phyloP scores from a whole-genome alignment of 2,797 vertebrate species.

The Siniperca obscura region DNA sequence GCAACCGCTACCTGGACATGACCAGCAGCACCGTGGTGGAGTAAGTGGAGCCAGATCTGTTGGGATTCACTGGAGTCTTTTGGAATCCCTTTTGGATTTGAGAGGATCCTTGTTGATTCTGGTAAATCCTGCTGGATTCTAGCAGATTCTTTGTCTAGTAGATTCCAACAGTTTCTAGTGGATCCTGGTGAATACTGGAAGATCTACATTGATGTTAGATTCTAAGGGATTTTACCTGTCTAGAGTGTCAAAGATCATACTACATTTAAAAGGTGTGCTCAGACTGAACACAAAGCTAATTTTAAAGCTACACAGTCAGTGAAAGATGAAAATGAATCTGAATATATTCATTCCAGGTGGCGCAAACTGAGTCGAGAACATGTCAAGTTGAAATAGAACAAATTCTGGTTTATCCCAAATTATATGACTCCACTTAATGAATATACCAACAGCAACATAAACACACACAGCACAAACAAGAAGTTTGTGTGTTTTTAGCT shows the following conservation, averaged over 20 bases:
- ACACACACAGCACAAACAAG: neutral
- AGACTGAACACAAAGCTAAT: neutral
- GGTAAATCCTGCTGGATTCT: slow-evolving; percentile 1
- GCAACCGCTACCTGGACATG: slow-evolving; percentile 89
- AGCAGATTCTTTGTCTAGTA: neutral
- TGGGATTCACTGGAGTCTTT: neutral
- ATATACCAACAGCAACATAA: neutral
- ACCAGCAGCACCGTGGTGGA: slow-evolving; percentile 85
- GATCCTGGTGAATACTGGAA: neutral
- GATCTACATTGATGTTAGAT: neutral
- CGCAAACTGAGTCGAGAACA: too few species aligned
- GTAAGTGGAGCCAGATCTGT: slow-evolving; percentile 82
- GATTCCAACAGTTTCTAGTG: neutral
- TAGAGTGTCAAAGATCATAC: neutral
- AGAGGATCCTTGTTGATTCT: slow-evolving; percentile 1
- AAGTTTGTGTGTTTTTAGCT: too few species aligned
- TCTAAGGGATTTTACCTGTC: too few species aligned
- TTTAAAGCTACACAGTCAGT: neutral
- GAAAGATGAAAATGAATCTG: neutral
- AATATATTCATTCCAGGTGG: neutral
- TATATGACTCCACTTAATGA: too few species aligned
- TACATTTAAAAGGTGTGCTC: neutral
- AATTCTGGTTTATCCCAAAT: too few species aligned
- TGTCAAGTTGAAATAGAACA: too few species aligned
- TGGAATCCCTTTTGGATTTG: neutral